These are phyloP conservation scores for Heliocidaris tuberculata DNA, from an alignment of 35 echinoderm and acorn worm genomes.

Conservation along the genomic window DNA sequence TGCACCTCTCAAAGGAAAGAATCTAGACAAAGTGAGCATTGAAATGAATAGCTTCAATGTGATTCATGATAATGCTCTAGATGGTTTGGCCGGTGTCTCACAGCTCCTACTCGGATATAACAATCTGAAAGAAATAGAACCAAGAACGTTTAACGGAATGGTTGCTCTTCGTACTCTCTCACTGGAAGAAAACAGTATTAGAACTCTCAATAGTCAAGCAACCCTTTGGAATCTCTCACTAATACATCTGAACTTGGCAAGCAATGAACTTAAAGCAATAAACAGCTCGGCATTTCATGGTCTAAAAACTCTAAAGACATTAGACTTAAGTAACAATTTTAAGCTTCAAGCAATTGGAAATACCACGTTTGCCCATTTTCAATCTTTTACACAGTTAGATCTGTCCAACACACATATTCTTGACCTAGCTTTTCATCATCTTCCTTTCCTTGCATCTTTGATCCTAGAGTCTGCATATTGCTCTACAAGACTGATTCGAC, in stretches of 20 bases:
- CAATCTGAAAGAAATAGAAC: neutral
- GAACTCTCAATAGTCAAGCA: neutral
- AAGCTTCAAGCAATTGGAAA: neutral
- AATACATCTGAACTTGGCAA: neutral
- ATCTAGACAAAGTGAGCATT: neutral
- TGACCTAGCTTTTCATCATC: neutral
- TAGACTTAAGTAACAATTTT: conserved; percentile 8
- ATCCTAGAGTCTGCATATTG: neutral
- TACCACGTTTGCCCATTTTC: neutral
- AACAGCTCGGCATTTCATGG: neutral
- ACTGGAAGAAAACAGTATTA: neutral
- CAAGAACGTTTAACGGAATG: neutral
- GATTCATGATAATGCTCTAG: neutral
- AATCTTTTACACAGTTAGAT: neutral
- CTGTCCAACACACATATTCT: neutral
- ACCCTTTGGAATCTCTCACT: neutral
- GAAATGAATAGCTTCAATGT: neutral
- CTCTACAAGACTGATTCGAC: neutral
- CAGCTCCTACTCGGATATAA: neutral
- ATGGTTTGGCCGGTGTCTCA: neutral
- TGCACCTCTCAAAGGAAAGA: neutral
- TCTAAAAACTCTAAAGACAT: neutral
- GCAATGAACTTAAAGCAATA: neutral
- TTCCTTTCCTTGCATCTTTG: neutral
- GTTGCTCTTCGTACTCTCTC: neutral